Conservation (phyloP, 2,113 vertebrate genomes). For the Oncorhynchus masou region DNA sequence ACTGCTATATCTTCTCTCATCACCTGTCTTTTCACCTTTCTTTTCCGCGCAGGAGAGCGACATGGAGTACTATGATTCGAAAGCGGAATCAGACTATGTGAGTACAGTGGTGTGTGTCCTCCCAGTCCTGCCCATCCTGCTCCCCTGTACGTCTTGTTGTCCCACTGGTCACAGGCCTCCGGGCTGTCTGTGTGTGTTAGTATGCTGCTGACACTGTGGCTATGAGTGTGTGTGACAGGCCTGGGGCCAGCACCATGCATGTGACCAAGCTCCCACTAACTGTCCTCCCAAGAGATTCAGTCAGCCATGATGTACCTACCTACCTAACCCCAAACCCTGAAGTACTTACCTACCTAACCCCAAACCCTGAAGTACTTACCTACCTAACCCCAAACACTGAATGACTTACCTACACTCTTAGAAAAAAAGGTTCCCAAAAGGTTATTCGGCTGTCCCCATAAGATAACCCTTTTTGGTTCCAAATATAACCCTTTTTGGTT, state of each 20-base stretch:
- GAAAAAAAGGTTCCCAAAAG: too few species aligned
- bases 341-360: background rate
- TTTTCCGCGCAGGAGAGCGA: slow-evolving; percentile 85
- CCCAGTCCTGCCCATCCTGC: slow-evolving; percentile 33
- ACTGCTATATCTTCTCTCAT: slow-evolving; percentile 68
- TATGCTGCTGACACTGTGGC: slow-evolving; percentile 51
- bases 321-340: background rate
- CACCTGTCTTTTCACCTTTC: slow-evolving; percentile 65
- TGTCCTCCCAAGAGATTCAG: background rate
- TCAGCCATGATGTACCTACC: too few species aligned
- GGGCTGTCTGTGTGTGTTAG: slow-evolving; percentile 62
- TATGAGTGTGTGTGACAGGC: slow-evolving; percentile 54
- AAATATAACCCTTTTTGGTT: too few species aligned
- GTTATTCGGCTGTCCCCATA: too few species aligned
- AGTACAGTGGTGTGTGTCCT: slow-evolving; percentile 73
- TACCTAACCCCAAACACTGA: too few species aligned
- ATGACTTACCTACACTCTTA: too few species aligned
- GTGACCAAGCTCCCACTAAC: slow-evolving; percentile 32
- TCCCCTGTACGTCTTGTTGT: slow-evolving; percentile 43
- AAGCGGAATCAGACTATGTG: slow-evolving; percentile 91
- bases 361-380: too few species aligned
- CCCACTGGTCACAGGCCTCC: slow-evolving; percentile 37
- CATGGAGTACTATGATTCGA: slow-evolving; percentile 96
- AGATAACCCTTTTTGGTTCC: too few species aligned
- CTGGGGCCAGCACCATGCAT: slow-evolving; percentile 53